Conservation (phyloP, 2,888 invertebrate species). For the Metacarcinus magister region DNA sequence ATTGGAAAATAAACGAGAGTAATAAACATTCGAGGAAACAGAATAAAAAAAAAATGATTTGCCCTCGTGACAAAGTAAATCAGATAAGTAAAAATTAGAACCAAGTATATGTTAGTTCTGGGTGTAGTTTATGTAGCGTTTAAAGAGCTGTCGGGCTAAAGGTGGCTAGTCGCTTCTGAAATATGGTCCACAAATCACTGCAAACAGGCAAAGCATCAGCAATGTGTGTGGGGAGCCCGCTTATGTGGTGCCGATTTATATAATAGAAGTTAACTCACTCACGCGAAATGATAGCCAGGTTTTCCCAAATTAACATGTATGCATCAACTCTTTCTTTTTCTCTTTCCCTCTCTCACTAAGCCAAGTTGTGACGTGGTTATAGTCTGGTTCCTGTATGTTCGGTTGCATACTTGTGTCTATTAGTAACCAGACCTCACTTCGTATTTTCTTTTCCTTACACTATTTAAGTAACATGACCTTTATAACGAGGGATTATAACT, state of each 20-base stretch:
- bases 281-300: neutral
- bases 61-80: neutral
- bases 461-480: no score
- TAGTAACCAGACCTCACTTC: no score
- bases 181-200: neutral
- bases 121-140: neutral
- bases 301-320: neutral
- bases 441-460: no score
- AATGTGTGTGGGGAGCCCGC: neutral
- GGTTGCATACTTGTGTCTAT: no score
- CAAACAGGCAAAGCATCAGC: constrained; percentile 13
- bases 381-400: no score
- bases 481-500: no score
- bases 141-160: constrained; percentile 28
- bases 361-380: neutral
- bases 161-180: neutral
- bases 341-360: neutral
- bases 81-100: neutral
- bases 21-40: neutral
- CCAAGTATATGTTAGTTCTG: neutral
- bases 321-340: neutral
- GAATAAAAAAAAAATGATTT: neutral
- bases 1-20: neutral
- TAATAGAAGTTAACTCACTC: neutral
- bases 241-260: neutral